Conservation (phyloP, 2,888 invertebrate species). For the Yponomeuta malinellus region DNA sequence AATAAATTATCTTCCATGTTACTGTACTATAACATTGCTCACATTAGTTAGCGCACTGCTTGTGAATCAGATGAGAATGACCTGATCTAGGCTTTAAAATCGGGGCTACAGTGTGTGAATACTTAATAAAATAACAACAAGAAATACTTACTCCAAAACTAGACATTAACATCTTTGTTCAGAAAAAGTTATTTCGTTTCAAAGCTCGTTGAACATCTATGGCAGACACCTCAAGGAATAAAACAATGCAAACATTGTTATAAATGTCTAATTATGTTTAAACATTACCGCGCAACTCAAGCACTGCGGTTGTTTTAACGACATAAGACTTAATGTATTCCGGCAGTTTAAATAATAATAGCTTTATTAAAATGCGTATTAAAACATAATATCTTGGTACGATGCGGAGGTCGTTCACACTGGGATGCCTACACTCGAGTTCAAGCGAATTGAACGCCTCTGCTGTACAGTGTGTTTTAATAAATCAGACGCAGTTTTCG, state of each 20-base stretch:
- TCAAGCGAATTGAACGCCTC: not conserved
- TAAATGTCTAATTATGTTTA: conserved; percentile 29
- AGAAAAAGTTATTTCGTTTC: conserved; percentile 4
- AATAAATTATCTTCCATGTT: not conserved
- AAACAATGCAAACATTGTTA: conserved; percentile 19
- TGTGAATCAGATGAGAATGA: too few species aligned
- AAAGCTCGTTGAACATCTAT: not conserved
- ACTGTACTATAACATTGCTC: too few species aligned
- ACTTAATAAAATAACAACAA: not conserved
- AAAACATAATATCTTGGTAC: conserved; percentile 62
- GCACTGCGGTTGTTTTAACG: conserved; percentile 28
- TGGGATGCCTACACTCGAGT: not conserved
- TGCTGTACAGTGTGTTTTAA: too few species aligned
- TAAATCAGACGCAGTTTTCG: too few species aligned
- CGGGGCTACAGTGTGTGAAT: not conserved
- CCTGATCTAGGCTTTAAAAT: too few species aligned
- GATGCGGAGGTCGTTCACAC: conserved; percentile 62
- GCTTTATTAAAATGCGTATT: conserved; percentile 68
- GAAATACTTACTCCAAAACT: not conserved
- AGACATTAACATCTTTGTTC: conserved; percentile 1
- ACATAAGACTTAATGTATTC: conserved; percentile 58
- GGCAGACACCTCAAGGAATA: conserved; percentile 4
- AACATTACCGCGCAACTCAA: conserved; percentile 25
- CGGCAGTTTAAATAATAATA: conserved; percentile 57
- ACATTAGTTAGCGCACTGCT: too few species aligned